These are phyloP conservation scores for Pogonomyrmex barbatus DNA, from an alignment of 1,140 invertebrate genomes.

Conservation along the genomic window DNA sequence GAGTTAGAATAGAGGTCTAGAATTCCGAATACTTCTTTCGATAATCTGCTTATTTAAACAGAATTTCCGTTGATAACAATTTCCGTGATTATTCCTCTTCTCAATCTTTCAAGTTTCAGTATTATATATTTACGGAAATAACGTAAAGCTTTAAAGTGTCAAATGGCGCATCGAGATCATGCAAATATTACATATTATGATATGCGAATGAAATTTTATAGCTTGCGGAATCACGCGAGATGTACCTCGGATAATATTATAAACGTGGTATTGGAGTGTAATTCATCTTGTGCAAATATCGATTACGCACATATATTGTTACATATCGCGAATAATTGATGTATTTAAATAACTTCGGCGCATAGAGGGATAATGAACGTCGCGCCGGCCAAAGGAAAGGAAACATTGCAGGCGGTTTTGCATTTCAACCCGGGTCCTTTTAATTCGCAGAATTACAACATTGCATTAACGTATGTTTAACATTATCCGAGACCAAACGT, in stretches of 20 bases:
- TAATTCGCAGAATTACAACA: slow-evolving; percentile 19
- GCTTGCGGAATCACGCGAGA: slow-evolving; percentile 1
- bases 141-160: neutral
- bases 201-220: slow-evolving; percentile 35
- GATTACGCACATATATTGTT: slow-evolving; percentile 10
- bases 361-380: neutral
- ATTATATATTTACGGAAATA: slow-evolving; percentile 10
- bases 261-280: slow-evolving; percentile 18
- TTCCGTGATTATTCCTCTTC: neutral
- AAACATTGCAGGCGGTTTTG: neutral
- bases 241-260: slow-evolving; percentile 14
- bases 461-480: slow-evolving; percentile 8
- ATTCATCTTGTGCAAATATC: slow-evolving; percentile 28
- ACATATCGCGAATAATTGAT: slow-evolving; percentile 7
- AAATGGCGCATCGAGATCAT: neutral
- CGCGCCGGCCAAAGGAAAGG: neutral
- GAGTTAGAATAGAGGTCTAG: too few relatives aligned
- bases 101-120: neutral
- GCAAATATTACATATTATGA: slow-evolving; percentile 30
- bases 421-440: neutral
- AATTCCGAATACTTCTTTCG: neutral
- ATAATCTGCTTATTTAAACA: neutral
- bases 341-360: slow-evolving; percentile 4
- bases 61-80: neutral
- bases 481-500: neutral